These are phyloP conservation scores for Acromyrmex charruanus DNA, from an alignment of 1,140 invertebrate species.

Conservation along the genomic window DNA sequence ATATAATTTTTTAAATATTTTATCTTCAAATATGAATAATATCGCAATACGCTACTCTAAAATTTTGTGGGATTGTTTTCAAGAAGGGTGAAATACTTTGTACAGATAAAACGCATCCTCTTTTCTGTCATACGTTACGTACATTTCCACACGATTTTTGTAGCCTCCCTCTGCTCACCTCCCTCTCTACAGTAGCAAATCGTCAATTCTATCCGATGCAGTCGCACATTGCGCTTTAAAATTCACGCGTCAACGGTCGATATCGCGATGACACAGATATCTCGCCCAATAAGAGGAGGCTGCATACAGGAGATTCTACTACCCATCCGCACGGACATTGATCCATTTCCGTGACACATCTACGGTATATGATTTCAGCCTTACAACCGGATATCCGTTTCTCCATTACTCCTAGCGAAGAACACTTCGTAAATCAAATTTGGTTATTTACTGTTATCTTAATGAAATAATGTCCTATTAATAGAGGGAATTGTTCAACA, in stretches of 20 bases:
- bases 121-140: slow-evolving; percentile 15
- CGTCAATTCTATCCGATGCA: slow-evolving; percentile 31
- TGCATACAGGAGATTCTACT: slow-evolving; percentile 56
- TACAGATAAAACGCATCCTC: not conserved
- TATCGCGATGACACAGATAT: slow-evolving; percentile 58
- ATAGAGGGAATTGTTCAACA: not conserved
- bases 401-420: slow-evolving; percentile 14
- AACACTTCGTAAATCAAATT: not conserved
- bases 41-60: not conserved
- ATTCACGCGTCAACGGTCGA: slow-evolving; percentile 59
- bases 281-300: slow-evolving; percentile 56
- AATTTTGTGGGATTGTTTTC: slow-evolving; percentile 13
- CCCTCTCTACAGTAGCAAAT: slow-evolving; percentile 14
- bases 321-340: slow-evolving; percentile 38
- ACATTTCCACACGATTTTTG: slow-evolving; percentile 12
- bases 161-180: not conserved
- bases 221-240: slow-evolving; percentile 57
- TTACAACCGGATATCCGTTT: slow-evolving; percentile 51
- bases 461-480: not conserved
- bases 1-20: not conserved
- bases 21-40: not conserved
- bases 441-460: not conserved
- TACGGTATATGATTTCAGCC: slow-evolving; percentile 48
- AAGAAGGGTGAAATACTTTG: not conserved
- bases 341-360: slow-evolving; percentile 52